Percentiles rank a stretch among this genome's conserved stretches.
Conservation (phyloP, 2,888 invertebrate species). For the Glyphotaelius pellucidus region DNA sequence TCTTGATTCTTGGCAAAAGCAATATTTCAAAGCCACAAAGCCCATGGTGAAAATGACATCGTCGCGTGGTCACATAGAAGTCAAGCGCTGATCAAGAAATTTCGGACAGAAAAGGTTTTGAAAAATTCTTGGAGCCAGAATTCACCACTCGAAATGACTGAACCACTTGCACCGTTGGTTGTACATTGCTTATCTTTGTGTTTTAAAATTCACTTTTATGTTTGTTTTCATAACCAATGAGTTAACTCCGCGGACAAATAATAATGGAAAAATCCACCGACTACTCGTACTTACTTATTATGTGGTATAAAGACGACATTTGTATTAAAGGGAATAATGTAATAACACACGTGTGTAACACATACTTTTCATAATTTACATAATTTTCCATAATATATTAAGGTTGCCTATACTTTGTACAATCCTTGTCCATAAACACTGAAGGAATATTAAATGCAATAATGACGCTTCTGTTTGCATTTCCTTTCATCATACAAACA, state of each 20-base stretch:
- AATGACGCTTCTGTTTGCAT: background rate
- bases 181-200: background rate
- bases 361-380: background rate
- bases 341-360: background rate
- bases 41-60: too few species aligned
- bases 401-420: background rate
- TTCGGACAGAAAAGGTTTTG: too few species aligned
- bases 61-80: too few species aligned
- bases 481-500: background rate
- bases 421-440: background rate
- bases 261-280: background rate
- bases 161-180: background rate
- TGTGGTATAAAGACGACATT: background rate
- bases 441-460: background rate
- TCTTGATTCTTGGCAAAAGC: too few species aligned
- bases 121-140: too few species aligned
- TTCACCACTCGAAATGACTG: too few species aligned
- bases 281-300: background rate
- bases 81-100: too few species aligned
- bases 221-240: background rate
- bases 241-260: background rate
- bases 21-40: too few species aligned
- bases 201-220: background rate
- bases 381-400: too few species aligned
- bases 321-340: background rate